Evolutionary conservation across 2,113 vertebrate genomes (phyloP).

Genomic region (Microcebus murinus): DNA sequence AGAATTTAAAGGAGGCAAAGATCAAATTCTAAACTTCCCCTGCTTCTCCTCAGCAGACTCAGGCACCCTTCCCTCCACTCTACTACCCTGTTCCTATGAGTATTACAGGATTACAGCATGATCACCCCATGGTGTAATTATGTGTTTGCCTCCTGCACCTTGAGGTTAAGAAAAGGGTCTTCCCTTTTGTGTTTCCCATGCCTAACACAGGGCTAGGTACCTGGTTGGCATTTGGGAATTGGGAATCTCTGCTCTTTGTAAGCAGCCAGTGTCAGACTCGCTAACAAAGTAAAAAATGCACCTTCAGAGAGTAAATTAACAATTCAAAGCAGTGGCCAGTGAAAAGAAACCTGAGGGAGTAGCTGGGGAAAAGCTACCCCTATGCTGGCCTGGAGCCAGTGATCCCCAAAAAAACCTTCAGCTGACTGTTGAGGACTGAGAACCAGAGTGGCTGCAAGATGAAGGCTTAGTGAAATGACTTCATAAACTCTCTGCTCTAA

Average conservation of each 20-base stretch:
- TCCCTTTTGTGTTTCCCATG: not conserved
- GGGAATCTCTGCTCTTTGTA: not conserved
- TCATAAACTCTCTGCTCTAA: not conserved
- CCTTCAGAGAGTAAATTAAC: conserved; percentile 50
- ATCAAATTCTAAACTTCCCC: not conserved
- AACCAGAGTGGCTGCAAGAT: not conserved
- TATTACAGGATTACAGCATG: not conserved
- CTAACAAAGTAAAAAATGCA: conserved; percentile 12
- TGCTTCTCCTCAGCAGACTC: not conserved
- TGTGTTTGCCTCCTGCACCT: not conserved
- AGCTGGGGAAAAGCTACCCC: not conserved
- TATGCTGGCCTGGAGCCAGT: not conserved
- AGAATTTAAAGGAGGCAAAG: conserved; percentile 1
- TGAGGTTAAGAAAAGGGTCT: not conserved
- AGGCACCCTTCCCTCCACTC: not conserved
- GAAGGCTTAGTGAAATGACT: not conserved
- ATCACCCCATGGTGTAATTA: not conserved
- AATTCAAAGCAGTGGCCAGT: conserved; percentile 15
- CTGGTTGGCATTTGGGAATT: not conserved
- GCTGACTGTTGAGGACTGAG: not conserved
- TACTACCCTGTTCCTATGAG: not conserved
- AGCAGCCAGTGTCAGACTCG: conserved; percentile 49
- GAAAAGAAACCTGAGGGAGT: not conserved
- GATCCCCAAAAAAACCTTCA: not conserved
- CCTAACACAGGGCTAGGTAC: not conserved